Base-by-base conservation (phyloP, 2,888 invertebrate species). In the Cheilosia scutellata region DNA sequence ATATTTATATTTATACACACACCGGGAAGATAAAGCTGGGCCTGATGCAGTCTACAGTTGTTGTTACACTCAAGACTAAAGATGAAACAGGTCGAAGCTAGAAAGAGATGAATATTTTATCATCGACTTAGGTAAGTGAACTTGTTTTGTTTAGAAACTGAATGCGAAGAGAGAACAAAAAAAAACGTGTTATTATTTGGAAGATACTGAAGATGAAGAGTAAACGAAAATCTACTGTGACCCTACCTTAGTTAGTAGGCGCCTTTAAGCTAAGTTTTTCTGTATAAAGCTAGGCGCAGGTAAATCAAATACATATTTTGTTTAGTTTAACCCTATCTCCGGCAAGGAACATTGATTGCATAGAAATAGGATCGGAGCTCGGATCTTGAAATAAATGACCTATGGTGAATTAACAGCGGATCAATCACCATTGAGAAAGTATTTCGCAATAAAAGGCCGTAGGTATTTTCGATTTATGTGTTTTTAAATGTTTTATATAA, bases 101-200 rank as follows among this genome's bases (percentile, higher is more conserved):
- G 58, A 79, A 44, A 27, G 72, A 78, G 72, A 53, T 4, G 5
- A 5, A 1, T 5, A 2, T 44, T 25, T 13, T 44, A 11, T 37
- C 13, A 7, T 29, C 31, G 13, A 6, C 20, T 5, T 33, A 44
- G 72, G 49, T 72, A 83, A 42, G 66, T 68, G 72, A 78, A 62
- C 60, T 83, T 74, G 55, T 49, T 66, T 83, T 83, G 78, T 83
- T 78, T 83, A 83, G 78, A 83, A 78, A 66, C 42, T 57, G 53
- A 37, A 31, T 13, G 4, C 4, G 33, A 74, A 74, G 37, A 25
- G 25, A 47, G 33, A 27, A 42, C 13, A 5, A 20, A 9, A 55
- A 55, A 53, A 42, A 20, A 13, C 33, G 20, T 42, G 42, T 7
- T 20, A 16, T 33, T 62, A 33, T n/a, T 20, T 27, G 53, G 4